Percentiles rank a stretch among this genome's conserved stretches.
phyloP scores from a whole-genome alignment of 2,797 vertebrate genomes.

The Acanthiza pusilla region DNA sequence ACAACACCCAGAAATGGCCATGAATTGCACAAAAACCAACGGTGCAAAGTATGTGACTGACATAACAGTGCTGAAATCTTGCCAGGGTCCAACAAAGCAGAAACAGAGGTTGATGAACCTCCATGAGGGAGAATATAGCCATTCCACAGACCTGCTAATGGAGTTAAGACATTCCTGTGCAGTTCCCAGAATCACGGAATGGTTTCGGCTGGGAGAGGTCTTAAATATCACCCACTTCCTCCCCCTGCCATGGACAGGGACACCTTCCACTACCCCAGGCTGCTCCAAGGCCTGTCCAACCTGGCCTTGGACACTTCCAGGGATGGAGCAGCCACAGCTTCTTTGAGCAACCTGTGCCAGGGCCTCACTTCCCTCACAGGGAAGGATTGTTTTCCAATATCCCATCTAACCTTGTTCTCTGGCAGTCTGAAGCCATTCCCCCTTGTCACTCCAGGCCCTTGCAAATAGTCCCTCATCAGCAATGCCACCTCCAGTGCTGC shows the following conservation, averaged over 20 bases:
- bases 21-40: background rate
- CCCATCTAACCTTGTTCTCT: background rate
- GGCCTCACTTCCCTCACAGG: background rate
- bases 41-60: background rate
- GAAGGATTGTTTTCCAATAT: background rate
- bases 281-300: rapidly evolving
- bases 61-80: background rate
- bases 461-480: background rate
- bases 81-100: background rate
- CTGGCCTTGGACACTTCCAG: background rate
- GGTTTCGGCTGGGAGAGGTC: background rate
- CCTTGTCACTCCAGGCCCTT: background rate
- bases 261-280: background rate
- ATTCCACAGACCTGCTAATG: background rate
- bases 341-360: background rate
- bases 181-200: background rate
- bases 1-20: background rate
- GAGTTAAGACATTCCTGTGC: background rate
- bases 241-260: background rate
- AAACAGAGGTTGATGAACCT: background rate
- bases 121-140: rapidly evolving
- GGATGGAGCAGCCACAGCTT: background rate
- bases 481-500: background rate
- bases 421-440: background rate
- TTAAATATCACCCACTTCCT: background rate